Base-by-base conservation (phyloP, 2,797 vertebrate species). In the Pachyuromys duprasi region DNA sequence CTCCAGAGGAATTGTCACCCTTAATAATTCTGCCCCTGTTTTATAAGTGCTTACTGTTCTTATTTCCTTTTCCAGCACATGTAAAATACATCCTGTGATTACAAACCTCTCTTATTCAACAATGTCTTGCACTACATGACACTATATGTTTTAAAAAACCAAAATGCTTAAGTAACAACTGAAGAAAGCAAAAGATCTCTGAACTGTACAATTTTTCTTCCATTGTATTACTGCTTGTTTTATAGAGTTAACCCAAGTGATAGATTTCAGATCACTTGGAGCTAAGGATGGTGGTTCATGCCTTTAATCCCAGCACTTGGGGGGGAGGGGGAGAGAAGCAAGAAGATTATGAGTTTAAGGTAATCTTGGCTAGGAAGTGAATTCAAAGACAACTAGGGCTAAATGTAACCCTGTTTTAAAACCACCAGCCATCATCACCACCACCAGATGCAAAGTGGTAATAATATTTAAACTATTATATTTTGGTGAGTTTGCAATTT, bases 391-490 rank as follows among this genome's bases (percentile, higher is more conserved):
- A 55, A 65, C 24, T 49, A 36, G 45, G 49, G 8, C 42, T 86
- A 45, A 45, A 84, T 65, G 81, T 67, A 42, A 49, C 33, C 22
- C 22, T 28, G 65, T 55, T 70, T 70, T 4, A 86, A 86, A 70
- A 86, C 5, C 42, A 24, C 11, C 18, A 67, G 28, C 5, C 3
- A 53, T 17, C 3, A n/a, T 11, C 31, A 14, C 18, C 11, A 67
- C 13, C 2, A 53, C 22, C 22, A 45, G 63, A 70, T 70, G 5
- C 20, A 53, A 91, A 60, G 33, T 65, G 74, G 83, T 72, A 76
- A 82, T 92, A 82, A 92, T 86, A 92, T 33, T 92, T 67, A 93
- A 95, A 60, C 42, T 83, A 60, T 79, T 91, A 62, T 26, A 87
- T 20, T 92, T 90, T 75, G 81, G 36, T n/a, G 17, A 74, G 82